Evolutionary conservation across 2,113 vertebrate genomes (phyloP), one percentile per base, ranked within the genome.

Genomic region (Notarius quadriscutis): DNA sequence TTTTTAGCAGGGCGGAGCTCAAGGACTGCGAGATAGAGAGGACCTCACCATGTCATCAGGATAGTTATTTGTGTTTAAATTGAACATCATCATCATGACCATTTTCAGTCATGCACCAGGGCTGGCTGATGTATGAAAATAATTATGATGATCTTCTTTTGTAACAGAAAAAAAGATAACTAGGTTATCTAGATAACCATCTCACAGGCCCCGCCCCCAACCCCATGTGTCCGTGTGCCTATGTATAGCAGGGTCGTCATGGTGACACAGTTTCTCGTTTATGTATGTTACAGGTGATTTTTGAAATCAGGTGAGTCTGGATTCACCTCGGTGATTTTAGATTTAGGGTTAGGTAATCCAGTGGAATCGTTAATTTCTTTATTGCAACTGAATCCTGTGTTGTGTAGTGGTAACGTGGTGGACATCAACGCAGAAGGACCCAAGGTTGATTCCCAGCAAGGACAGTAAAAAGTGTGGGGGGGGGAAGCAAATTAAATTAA

Each of bases 1-100:
- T 71, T 53, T 83, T 67, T 20, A 83, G 11, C 48, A 51, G 85
- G 78, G 78, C 22, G 78, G 63, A n/a, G 62, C 75, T 80, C 62
- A 17, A 4, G 55, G 18, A 48, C 67, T 53, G 15, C 10, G n/a
- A 67, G 22, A 86, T 83, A 48, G 67, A 25, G 18, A 41, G 1
- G 60, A 8, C 20, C 1, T 12, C 41, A 9, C 7, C 1, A 48
- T 48, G 15, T 53, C 1, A 50, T 5, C 48, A 10, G 22, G 81
- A 65, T 51, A 20, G 60, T 71, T 34, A 69, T 50, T 83, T 27
- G 7, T 4, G 22, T 41, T 30, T 62, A 81, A 81, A 62, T 62
- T 81, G 20, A 34, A 81, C 60, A 20, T 81, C 15, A 78, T 78
- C 51, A 62, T 25, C 27, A 30, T 34, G 22, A 83, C 65, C 41